phyloP scores from a whole-genome alignment of 1,140 invertebrate genomes.

The Potamilus streckersoni region DNA sequence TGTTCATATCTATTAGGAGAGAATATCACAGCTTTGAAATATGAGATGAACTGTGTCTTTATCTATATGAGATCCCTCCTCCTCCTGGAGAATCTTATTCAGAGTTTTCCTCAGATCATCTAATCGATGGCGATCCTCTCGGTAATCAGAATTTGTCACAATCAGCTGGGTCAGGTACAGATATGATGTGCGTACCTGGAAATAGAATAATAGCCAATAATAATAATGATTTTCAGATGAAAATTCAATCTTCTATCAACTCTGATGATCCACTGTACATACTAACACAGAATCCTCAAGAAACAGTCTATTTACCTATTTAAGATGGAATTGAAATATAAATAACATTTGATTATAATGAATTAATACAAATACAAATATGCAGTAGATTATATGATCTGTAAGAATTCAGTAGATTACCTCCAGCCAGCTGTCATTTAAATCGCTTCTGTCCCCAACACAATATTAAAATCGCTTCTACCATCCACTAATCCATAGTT shows the following conservation, averaged over 20 bases:
- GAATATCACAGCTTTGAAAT: too few species aligned
- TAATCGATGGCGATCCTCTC: constrained; percentile 50
- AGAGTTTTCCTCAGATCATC: constrained; percentile 55
- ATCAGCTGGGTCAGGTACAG: constrained; percentile 56
- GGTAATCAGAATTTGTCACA: constrained; percentile 58
- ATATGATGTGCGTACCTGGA: constrained; percentile 53
- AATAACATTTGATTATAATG: too few species aligned
- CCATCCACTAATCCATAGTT: too few species aligned
- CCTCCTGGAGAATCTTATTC: constrained; percentile 46
- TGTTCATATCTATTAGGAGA: too few species aligned
- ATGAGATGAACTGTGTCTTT: constrained; percentile 31
- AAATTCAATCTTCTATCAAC: not conserved
- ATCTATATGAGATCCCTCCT: constrained; percentile 44
- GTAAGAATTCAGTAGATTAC: too few species aligned
- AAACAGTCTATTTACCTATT: not conserved
- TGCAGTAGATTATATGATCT: too few species aligned
- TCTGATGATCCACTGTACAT: not conserved
- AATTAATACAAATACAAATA: too few species aligned
- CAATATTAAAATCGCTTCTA: too few species aligned
- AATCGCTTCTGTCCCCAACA: too few species aligned
- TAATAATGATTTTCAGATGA: not conserved
- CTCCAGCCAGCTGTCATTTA: too few species aligned
- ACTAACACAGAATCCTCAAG: not conserved
- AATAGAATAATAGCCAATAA: constrained; percentile 8
- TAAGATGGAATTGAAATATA: not conserved